Evolutionary conservation across 2,888 invertebrate genomes (phyloP).

Genomic region (Cantharis rustica): DNA sequence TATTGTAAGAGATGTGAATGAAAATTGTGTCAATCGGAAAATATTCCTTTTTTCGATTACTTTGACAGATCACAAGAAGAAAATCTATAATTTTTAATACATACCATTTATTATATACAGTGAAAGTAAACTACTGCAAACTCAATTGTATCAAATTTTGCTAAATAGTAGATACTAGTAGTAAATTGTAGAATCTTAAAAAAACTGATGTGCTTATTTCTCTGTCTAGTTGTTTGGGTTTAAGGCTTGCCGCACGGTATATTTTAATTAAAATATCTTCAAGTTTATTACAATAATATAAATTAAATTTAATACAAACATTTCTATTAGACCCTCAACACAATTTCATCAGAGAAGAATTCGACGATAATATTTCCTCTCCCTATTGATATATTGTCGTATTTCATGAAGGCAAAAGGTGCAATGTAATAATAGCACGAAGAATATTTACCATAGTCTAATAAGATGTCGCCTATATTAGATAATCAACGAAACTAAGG

Average conservation of each 20-base stretch:
- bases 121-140: too few relatives aligned
- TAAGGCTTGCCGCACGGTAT: neutral
- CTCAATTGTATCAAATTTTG: too few relatives aligned
- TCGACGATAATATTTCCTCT: conserved; percentile 95
- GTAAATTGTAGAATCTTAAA: too few relatives aligned
- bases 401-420: conserved; percentile 53
- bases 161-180: too few relatives aligned
- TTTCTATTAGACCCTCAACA: conserved; percentile 82
- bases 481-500: conserved; percentile 31
- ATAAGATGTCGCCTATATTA: conserved; percentile 18
- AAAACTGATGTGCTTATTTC: neutral
- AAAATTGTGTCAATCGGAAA: too few relatives aligned
- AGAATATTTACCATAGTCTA: conserved; percentile 8
- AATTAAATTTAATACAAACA: neutral
- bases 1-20: too few relatives aligned
- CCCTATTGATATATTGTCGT: conserved; percentile 77
- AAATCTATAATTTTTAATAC: too few relatives aligned
- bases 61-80: too few relatives aligned
- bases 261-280: neutral
- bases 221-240: neutral
- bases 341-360: conserved; percentile 97
- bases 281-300: neutral
- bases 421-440: conserved; percentile 22
- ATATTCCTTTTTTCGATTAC: too few relatives aligned
- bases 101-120: too few relatives aligned